These are phyloP conservation scores for Geococcyx californianus DNA, from an alignment of 2,113 vertebrate species.

Conservation along the genomic window DNA sequence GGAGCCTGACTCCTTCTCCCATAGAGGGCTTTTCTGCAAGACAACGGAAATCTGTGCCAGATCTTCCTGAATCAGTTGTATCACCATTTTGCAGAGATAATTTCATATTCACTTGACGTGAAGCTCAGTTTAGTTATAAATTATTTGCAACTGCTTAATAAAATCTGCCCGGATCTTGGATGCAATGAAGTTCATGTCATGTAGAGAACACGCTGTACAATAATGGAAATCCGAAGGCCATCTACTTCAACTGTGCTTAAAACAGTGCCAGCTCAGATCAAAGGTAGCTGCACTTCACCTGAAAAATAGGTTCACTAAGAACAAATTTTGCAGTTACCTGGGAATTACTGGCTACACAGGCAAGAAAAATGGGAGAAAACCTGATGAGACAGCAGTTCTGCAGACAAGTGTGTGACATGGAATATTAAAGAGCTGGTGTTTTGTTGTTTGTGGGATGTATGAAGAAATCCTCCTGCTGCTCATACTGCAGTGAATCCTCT, in stretches of 20 bases:
- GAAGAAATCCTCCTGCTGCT: background rate
- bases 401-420: background rate
- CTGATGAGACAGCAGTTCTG: background rate
- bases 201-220: background rate
- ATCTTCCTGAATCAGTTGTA: background rate
- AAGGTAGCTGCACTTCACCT: background rate
- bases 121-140: background rate
- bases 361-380: background rate
- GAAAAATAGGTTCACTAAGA: background rate
- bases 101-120: background rate
- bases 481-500: background rate
- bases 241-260: background rate
- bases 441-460: background rate
- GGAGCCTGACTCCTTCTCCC: background rate
- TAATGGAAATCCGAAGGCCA: background rate
- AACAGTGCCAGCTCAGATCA: fast-evolving
- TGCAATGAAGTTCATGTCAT: background rate
- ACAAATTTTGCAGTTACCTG: background rate
- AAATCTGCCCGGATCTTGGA: background rate
- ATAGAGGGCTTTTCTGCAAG: background rate
- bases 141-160: background rate
- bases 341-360: background rate
- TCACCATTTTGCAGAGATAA: background rate
- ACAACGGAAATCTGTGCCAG: background rate
- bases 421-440: background rate